A percentile compares a stretch with the other conserved stretches of the same genome.
phyloP scores from a whole-genome alignment of 2,797 vertebrate species.

The Leptatherina wallacei region DNA sequence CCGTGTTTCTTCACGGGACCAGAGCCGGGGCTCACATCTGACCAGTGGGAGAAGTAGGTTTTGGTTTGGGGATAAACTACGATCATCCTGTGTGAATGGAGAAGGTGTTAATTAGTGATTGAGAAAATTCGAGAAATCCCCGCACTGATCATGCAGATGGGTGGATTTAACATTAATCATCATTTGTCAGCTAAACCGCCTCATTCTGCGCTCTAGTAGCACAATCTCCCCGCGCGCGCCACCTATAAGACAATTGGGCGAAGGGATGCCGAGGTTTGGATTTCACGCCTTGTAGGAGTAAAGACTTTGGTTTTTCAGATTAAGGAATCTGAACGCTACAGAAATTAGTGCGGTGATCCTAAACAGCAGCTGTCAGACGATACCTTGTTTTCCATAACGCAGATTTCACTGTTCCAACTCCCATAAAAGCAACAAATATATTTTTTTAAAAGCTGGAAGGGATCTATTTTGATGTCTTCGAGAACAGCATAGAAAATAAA shows the following conservation, averaged over 20 bases:
- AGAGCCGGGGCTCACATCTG: constrained; percentile 65
- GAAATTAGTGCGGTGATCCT: too few relatives aligned
- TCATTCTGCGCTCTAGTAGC: background rate
- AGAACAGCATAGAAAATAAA: background rate
- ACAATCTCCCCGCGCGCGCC: constrained; percentile 1
- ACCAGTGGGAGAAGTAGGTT: constrained; percentile 86
- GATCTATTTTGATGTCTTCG: background rate
- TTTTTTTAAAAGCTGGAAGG: background rate
- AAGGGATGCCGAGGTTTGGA: background rate
- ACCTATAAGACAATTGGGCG: background rate
- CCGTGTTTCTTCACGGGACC: constrained; percentile 75
- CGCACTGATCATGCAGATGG: too few relatives aligned
- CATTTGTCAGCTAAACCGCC: too few relatives aligned
- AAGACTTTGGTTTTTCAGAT: too few relatives aligned
- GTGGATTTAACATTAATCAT: too few relatives aligned
- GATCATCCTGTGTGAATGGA: constrained; percentile 76
- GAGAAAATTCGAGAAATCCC: too few relatives aligned
- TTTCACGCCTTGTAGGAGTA: constrained; percentile 91
- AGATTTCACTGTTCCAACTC: too few relatives aligned
- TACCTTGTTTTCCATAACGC: too few relatives aligned
- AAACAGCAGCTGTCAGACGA: too few relatives aligned
- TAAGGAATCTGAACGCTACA: too few relatives aligned
- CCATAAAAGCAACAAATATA: background rate
- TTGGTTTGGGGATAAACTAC: constrained; percentile 83
- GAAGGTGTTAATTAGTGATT: background rate